A percentile compares a stretch with the other conserved stretches of the same genome.
These are phyloP conservation scores for Xyliphius kryptos DNA, from an alignment of 2,113 vertebrate species.

Conservation along the genomic window DNA sequence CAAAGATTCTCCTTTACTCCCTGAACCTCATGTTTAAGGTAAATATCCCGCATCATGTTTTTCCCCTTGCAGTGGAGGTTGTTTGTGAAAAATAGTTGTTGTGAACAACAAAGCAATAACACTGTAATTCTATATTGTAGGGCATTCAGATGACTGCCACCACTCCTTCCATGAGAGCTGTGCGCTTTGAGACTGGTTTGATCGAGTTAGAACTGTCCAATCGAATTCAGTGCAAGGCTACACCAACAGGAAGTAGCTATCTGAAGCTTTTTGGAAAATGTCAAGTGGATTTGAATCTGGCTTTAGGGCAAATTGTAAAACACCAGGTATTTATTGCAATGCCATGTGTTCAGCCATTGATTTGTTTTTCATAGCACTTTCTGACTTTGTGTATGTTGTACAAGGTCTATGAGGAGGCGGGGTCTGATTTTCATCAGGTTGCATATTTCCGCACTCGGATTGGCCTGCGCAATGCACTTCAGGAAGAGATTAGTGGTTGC, in stretches of 20 bases:
- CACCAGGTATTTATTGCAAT: conserved; percentile 74
- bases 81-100: no score
- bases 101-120: no score
- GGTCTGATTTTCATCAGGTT: conserved; percentile 97
- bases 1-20: conserved; percentile 94
- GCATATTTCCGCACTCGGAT: conserved; percentile 97
- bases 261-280: conserved; percentile 97
- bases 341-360: not conserved
- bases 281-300: conserved; percentile 93
- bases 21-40: conserved; percentile 95
- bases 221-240: conserved; percentile 90
- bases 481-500: conserved; percentile 94
- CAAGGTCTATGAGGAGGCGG: conserved; percentile 97
- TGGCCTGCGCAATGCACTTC: conserved; percentile 87
- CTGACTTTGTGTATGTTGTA: not conserved
- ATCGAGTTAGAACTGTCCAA: conserved; percentile 96
- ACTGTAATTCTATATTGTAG: conserved; percentile 50
- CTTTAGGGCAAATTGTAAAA: conserved; percentile 94
- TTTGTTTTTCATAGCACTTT: not conserved
- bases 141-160: conserved; percentile 97
- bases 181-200: conserved; percentile 93
- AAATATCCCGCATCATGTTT: conserved; percentile 13
- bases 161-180: conserved; percentile 94
- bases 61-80: no score
- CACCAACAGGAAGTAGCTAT: conserved; percentile 90